Evolutionary conservation across 2,888 invertebrate species (phyloP).

Genomic region (Pollenia amentaria): DNA sequence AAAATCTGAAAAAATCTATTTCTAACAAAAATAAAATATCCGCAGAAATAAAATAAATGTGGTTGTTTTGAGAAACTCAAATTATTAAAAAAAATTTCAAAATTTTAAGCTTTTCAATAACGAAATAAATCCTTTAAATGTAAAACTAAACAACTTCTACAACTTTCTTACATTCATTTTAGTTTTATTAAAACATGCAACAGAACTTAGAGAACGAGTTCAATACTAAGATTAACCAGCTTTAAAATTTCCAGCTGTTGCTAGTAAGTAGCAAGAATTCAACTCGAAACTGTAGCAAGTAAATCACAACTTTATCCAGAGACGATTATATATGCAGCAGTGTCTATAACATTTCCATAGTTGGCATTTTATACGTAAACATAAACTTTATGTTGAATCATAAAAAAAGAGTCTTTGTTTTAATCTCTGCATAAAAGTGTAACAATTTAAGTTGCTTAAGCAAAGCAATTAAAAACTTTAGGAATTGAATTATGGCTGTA

Average conservation of each 20-base stretch:
- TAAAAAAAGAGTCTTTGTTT: constrained; percentile 2
- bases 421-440: constrained; percentile 41
- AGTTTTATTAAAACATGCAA: not conserved
- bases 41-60: not conserved
- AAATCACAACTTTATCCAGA: no score
- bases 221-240: no score
- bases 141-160: no score
- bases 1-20: no score
- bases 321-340: no score
- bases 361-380: no score
- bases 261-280: no score
- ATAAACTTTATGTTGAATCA: not conserved
- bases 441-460: constrained; percentile 57
- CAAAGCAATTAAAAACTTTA: constrained; percentile 56
- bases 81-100: not conserved
- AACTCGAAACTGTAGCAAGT: no score
- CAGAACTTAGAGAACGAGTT: not conserved
- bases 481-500: constrained; percentile 54
- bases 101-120: not conserved
- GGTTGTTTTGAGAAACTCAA: not conserved
- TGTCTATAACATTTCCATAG: no score
- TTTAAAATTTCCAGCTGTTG: no score
- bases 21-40: no score
- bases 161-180: no score
- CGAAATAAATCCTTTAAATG: not conserved